These are phyloP conservation scores for Setophaga petechia DNA, from an alignment of 2,113 vertebrate genomes.

Conservation along the genomic window DNA sequence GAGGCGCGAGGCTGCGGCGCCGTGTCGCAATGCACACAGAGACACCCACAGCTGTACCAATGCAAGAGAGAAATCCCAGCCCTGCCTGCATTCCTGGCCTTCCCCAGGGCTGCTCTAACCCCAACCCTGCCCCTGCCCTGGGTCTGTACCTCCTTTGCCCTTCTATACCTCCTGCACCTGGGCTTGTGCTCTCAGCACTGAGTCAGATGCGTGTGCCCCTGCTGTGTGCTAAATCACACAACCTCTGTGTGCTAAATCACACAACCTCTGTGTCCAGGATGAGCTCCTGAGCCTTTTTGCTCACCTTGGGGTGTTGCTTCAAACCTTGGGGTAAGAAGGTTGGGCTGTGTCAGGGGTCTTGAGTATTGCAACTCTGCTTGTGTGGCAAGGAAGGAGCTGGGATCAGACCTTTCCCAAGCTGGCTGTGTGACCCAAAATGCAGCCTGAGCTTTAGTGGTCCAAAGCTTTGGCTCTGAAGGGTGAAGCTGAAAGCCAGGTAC, in stretches of 20 bases:
- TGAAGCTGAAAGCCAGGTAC: background rate
- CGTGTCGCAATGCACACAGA: background rate
- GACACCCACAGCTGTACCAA: background rate
- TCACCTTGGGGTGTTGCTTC: background rate
- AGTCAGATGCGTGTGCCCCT: rapidly evolving
- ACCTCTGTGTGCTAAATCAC: too few relatives aligned
- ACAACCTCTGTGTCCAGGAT: rapidly evolving
- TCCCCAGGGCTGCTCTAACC: background rate
- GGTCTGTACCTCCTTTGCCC: background rate
- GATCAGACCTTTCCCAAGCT: background rate
- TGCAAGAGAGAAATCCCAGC: background rate
- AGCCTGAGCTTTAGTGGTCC: background rate
- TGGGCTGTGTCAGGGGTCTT: background rate
- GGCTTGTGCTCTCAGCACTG: rapidly evolving
- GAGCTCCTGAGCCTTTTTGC: background rate
- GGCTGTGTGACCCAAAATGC: rapidly evolving
- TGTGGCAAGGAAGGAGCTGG: background rate
- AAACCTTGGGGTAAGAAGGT: background rate
- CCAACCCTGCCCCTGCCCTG: rapidly evolving
- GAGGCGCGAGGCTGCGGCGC: background rate
- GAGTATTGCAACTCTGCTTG: background rate
- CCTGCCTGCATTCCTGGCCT: rapidly evolving
- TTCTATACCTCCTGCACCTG: rapidly evolving
- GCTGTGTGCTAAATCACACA: rapidly evolving
- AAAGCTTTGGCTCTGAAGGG: background rate